These are phyloP conservation scores for Stegophylla sp. DNA, from an alignment of 2,888 invertebrate species.

Conservation along the genomic window DNA sequence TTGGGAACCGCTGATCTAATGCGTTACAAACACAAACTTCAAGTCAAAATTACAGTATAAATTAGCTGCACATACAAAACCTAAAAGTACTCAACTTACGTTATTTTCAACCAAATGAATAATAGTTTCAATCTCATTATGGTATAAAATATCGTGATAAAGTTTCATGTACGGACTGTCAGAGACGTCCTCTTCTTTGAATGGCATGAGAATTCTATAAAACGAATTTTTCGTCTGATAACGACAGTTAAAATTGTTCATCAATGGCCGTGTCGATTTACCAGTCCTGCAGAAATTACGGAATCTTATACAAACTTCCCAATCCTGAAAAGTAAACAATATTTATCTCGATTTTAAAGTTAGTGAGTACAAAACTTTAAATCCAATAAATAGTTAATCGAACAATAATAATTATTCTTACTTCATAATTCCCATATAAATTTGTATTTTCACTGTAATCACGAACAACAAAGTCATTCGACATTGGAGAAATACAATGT, in stretches of 20 bases:
- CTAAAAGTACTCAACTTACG: not conserved
- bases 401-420: not conserved
- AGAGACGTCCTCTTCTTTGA: slow-evolving; percentile 35
- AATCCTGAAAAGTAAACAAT: not conserved
- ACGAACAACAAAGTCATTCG: not conserved
- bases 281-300: not conserved
- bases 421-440: not conserved
- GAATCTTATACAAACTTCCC: no score
- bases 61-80: no score
- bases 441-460: not conserved
- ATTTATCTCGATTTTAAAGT: not conserved
- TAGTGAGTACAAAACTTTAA: no score
- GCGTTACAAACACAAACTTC: no score
- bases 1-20: no score
- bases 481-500: not conserved
- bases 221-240: slow-evolving; percentile 24
- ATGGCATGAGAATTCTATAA: slow-evolving; percentile 21
- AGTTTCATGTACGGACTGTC: not conserved
- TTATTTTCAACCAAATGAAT: not conserved
- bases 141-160: slow-evolving; percentile 24
- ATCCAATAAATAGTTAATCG: no score
- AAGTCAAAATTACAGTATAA: no score
- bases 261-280: not conserved
- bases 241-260: not conserved
- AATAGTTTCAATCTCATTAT: slow-evolving; percentile 4